Percentiles rank a stretch among this genome's conserved stretches.
Conservation (phyloP, 2,797 vertebrate genomes). For the Caiman crocodilus region DNA sequence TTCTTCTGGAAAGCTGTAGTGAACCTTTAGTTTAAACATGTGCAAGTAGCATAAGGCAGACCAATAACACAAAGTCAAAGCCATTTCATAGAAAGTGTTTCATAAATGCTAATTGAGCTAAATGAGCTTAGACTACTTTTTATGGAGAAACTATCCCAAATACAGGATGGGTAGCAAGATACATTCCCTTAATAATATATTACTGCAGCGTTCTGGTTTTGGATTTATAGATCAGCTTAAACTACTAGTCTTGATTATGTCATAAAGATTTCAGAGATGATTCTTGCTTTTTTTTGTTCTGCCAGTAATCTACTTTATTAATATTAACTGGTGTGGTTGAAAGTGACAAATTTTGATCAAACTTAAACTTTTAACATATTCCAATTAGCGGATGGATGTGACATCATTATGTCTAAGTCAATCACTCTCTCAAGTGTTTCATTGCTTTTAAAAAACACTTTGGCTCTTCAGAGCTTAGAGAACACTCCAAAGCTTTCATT, state of each 20-base stretch:
- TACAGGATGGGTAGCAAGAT: not conserved
- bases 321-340: slow-evolving; percentile 11
- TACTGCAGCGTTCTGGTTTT: not conserved
- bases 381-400: not conserved
- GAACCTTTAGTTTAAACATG: not conserved
- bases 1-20: not conserved
- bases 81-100: slow-evolving; percentile 24
- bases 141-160: slow-evolving; percentile 1
- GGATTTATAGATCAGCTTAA: slow-evolving; percentile 1
- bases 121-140: slow-evolving; percentile 29
- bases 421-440: not conserved
- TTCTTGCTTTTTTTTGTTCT: not conserved
- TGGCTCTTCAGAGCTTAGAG: not conserved
- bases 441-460: not conserved
- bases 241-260: slow-evolving; percentile 7
- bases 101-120: slow-evolving; percentile 37
- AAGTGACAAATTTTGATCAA: slow-evolving; percentile 26
- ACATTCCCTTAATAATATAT: not conserved
- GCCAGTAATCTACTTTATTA: slow-evolving; percentile 7
- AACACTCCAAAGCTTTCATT: not conserved
- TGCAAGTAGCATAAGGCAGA: slow-evolving; percentile 14
- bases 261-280: not conserved
- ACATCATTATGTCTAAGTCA: not conserved
- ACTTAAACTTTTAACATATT: slow-evolving; percentile 16
- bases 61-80: slow-evolving; percentile 13